phyloP scores from a whole-genome alignment of 2,113 vertebrate genomes.

The Zapornia atra region DNA sequence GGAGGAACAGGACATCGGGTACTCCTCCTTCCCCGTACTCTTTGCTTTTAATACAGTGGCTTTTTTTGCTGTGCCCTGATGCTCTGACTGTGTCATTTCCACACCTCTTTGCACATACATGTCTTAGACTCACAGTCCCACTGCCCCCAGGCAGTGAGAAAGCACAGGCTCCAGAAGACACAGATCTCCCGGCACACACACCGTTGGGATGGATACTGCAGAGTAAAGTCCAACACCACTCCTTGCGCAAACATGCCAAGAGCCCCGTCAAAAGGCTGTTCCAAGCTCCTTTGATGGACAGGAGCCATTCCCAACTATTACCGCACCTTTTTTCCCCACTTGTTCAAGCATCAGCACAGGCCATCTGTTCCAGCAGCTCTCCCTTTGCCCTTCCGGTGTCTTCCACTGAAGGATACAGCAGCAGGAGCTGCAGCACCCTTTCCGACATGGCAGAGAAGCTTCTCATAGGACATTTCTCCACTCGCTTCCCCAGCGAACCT shows the following conservation, averaged over 20 bases:
- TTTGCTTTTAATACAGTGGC: background rate
- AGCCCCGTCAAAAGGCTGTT: background rate
- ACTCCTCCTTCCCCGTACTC: background rate
- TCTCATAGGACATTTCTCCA: fast-evolving
- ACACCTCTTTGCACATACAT: fast-evolving
- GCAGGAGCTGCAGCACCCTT: background rate
- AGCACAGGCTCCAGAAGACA: background rate
- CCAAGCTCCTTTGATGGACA: background rate
- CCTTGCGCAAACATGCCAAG: background rate
- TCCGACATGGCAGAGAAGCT: background rate
- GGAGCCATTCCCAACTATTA: background rate
- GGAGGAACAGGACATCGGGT: background rate
- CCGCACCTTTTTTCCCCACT: background rate
- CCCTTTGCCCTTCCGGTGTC: background rate
- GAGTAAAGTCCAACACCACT: background rate
- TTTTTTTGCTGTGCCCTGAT: background rate
- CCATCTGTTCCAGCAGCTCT: fast-evolving
- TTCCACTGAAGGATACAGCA: background rate
- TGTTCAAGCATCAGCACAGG: background rate
- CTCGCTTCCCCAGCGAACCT: background rate
- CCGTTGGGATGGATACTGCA: background rate
- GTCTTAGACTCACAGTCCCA: background rate
- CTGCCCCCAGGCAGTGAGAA: background rate
- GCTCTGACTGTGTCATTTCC: background rate
- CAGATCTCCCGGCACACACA: background rate